These are phyloP conservation scores for Thelaira solivaga DNA, from an alignment of 2,888 invertebrate species.

Conservation along the genomic window DNA sequence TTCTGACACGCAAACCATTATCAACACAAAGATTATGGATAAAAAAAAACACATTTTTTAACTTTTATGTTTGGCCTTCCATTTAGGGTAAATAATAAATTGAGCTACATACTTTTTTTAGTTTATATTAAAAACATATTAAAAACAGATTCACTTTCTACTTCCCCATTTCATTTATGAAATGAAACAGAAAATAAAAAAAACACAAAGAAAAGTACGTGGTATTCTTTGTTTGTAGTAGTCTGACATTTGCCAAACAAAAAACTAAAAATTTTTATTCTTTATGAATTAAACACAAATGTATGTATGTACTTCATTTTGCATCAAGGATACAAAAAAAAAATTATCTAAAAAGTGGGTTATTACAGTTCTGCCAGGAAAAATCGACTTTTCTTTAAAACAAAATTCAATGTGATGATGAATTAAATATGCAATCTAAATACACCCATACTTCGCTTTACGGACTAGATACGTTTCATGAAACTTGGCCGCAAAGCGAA, in stretches of 20 bases:
- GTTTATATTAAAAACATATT: background rate
- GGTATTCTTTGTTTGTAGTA: conserved; percentile 7
- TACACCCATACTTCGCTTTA: background rate
- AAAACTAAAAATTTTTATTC: conserved; percentile 6
- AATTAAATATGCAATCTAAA: conserved; percentile 36
- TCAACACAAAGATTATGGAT: conserved; percentile 6
- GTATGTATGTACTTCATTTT: background rate
- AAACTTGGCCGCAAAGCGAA: too few species aligned
- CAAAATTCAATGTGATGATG: conserved; percentile 12
- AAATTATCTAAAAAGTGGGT: conserved; percentile 44
- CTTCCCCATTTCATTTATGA: background rate
- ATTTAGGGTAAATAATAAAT: background rate
- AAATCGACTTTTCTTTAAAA: conserved; percentile 20
- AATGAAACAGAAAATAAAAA: background rate
- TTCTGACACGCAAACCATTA: conserved; percentile 39
- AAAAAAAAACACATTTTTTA: too few species aligned
- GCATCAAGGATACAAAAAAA: conserved; percentile 41
- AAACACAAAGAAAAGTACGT: conserved; percentile 1
- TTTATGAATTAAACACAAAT: conserved; percentile 5
- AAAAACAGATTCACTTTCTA: conserved; percentile 26
- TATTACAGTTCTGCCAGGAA: conserved; percentile 25
- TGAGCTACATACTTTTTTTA: background rate
- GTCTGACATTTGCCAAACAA: conserved; percentile 14
- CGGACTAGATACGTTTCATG: too few species aligned
- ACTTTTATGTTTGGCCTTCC: too few species aligned